These are phyloP conservation scores for Sipha maydis DNA, from an alignment of 2,888 invertebrate genomes.

Conservation along the genomic window DNA sequence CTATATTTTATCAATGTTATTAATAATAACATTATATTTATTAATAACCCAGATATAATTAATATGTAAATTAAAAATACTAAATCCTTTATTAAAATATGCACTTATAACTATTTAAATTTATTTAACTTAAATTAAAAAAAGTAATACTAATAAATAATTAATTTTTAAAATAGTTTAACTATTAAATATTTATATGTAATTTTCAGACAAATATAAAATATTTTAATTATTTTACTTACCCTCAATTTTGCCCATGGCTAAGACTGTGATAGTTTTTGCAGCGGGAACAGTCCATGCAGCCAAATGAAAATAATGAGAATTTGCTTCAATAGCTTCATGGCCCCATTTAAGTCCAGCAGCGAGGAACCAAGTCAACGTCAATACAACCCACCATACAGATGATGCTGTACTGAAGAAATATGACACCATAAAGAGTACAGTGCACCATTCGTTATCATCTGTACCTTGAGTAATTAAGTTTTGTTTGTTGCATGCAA, in stretches of 20 bases:
- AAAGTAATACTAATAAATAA: too few relatives aligned
- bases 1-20: too few relatives aligned
- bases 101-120: too few relatives aligned
- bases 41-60: too few relatives aligned
- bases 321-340: conserved; percentile 96
- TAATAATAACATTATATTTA: too few relatives aligned
- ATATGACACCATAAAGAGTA: conserved; percentile 94
- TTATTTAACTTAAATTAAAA: too few relatives aligned
- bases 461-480: conserved; percentile 47
- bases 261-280: conserved; percentile 93
- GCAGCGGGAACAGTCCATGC: conserved; percentile 98
- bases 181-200: too few relatives aligned
- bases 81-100: too few relatives aligned
- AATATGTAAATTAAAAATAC: too few relatives aligned
- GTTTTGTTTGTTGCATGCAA: conserved; percentile 86
- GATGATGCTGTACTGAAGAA: conserved; percentile 97
- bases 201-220: neutral
- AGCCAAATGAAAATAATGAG: conserved; percentile 95
- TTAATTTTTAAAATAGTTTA: too few relatives aligned
- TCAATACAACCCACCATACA: conserved; percentile 97
- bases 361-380: conserved; percentile 95
- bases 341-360: conserved; percentile 98
- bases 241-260: conserved; percentile 97
- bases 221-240: conserved; percentile 66
- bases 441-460: conserved; percentile 82